Base-by-base conservation (phyloP, 2,888 invertebrate genomes). In the Scrobipalpa costella region DNA sequence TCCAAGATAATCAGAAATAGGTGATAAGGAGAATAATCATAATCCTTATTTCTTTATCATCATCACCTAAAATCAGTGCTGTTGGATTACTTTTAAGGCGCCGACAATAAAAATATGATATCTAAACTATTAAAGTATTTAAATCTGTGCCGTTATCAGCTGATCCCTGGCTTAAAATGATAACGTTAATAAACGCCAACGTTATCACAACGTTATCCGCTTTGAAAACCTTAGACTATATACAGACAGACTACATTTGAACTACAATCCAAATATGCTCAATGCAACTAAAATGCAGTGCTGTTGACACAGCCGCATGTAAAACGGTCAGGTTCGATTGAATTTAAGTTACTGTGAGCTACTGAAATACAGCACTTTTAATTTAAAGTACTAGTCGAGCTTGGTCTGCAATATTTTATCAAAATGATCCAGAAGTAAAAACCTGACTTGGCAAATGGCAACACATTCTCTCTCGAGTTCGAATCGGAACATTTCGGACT, bases 141-240 rank as follows among this genome's bases (percentile, higher is more conserved):
- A 86, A 90, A 90, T 89, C 89, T 86, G 81, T 80, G 81, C 74
- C 70, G 71, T 76, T 79, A 81, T 83, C 81, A 69, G 69, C 70
- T 85, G 85, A 86, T 85, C 81, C 81, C 68, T 73, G 71, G 76
- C 75, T 77, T 69, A 77, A 34, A 15, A 9, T 73, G 83, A 85
- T 87, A 88, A 78, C 33, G 52, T 79, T 83, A 80, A 77, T 72
- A 71, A 68, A 76, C 50, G 50, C 2, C 15, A 55, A 72, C 76
- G 71, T 77, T 80, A 83, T 80, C 80, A 71, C 64, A 60, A 67
- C 64, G 68, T 63, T 72, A 74, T 72, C 72, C 74, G 66, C 73
- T 75, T 44, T 44, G 1, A 44, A n/a, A n/a, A 15, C n/a, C n/a
- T 44, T n/a, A n/a, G 15, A n/a, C n/a, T 44, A 7, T n/a, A 44